A percentile compares a stretch with the other conserved stretches of the same genome.
Evolutionary conservation across 1,140 invertebrate genomes (phyloP).

Genomic region (Lasaia peninsularis): DNA sequence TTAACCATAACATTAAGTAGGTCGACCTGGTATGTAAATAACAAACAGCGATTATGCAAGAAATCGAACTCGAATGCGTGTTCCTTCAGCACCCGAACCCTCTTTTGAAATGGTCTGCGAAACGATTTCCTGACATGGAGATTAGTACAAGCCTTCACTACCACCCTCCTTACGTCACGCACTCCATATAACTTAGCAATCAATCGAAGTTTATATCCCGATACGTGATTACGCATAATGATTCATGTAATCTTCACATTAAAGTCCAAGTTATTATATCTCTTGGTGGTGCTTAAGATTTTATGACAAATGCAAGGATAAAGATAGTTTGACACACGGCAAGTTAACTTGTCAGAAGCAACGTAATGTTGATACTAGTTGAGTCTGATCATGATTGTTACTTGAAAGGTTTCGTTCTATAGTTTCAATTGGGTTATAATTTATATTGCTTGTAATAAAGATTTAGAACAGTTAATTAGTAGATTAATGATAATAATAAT

Average conservation of each 20-base stretch:
- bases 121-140: conserved; percentile 77
- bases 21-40: conserved; percentile 41
- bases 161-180: conserved; percentile 74
- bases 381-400: conserved; percentile 44
- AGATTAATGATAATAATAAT: no score
- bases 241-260: conserved; percentile 11
- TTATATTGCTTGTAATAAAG: not conserved
- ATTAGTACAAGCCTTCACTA: conserved; percentile 76
- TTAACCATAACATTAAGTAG: conserved; percentile 13
- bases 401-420: conserved; percentile 11
- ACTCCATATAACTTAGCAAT: conserved; percentile 52
- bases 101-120: conserved; percentile 72
- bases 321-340: conserved; percentile 71
- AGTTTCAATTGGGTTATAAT: conserved; percentile 3
- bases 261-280: conserved; percentile 32
- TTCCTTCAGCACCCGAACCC: conserved; percentile 56
- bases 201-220: conserved; percentile 45
- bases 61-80: conserved; percentile 69
- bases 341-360: conserved; percentile 74
- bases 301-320: conserved; percentile 13
- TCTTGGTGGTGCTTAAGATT: not conserved
- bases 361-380: conserved; percentile 51
- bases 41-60: conserved; percentile 62
- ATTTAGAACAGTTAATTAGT: no score
- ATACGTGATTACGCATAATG: conserved; percentile 11